Percentiles rank a stretch among this genome's conserved stretches.
Conservation (phyloP, 2,113 vertebrate species). For the Australoheros scitulus region DNA sequence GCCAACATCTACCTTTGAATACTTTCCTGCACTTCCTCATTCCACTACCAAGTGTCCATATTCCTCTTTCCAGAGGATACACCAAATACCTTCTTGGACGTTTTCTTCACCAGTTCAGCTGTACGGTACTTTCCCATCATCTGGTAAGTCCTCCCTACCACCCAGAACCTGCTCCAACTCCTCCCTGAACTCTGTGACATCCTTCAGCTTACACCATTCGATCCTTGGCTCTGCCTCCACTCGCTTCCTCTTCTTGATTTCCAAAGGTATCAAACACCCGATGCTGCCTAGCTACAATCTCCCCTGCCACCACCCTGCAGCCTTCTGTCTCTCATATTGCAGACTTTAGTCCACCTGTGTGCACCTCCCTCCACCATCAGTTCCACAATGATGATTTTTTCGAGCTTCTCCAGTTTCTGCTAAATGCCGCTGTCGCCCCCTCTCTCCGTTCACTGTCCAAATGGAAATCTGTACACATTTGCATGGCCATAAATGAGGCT, state of each 20-base stretch:
- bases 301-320: too few species aligned
- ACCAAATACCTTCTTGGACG: background rate
- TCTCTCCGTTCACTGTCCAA: too few species aligned
- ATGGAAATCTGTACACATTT: too few species aligned
- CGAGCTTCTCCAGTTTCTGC: too few species aligned
- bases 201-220: background rate
- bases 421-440: too few species aligned
- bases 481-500: too few species aligned
- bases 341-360: too few species aligned
- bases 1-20: background rate
- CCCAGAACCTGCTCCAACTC: background rate
- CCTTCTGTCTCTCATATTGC: too few species aligned
- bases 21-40: too few species aligned
- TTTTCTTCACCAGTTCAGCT: background rate
- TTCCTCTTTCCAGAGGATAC: fast-evolving
- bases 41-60: too few species aligned
- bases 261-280: too few species aligned
- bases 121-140: background rate
- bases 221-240: background rate
- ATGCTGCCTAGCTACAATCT: too few species aligned
- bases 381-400: background rate
- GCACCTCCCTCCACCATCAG: background rate
- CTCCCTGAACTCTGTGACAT: background rate
- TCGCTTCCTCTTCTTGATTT: background rate
- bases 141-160: background rate